These are phyloP conservation scores for Lethocerus indicus DNA, from an alignment of 1,140 invertebrate species.

Conservation along the genomic window DNA sequence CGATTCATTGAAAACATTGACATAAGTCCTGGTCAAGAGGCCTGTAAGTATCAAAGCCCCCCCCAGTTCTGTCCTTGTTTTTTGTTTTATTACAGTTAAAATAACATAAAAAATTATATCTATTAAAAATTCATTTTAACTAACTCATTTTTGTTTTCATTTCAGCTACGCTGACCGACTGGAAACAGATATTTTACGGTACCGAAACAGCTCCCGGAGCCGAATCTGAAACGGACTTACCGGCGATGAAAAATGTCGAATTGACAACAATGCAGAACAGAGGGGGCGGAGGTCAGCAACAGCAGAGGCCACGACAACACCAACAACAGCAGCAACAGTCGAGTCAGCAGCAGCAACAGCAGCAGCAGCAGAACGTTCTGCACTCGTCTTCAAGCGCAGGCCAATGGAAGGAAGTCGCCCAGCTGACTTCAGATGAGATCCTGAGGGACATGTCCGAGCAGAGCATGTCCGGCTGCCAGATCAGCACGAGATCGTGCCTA, in stretches of 20 bases:
- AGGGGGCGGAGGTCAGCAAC: too few species aligned
- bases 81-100: slow-evolving; percentile 2
- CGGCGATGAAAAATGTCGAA: slow-evolving; percentile 19
- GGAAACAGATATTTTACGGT: slow-evolving; percentile 38
- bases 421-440: slow-evolving; percentile 13
- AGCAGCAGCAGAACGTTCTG: slow-evolving; percentile 1
- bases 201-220: slow-evolving; percentile 30
- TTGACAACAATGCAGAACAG: background rate
- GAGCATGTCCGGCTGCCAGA: slow-evolving; percentile 13
- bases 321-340: slow-evolving; percentile 20
- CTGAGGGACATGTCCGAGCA: slow-evolving; percentile 2
- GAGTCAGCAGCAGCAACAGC: background rate
- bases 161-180: slow-evolving; percentile 31
- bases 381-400: background rate
- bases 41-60: too few species aligned
- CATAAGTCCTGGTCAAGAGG: too few species aligned
- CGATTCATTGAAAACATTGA: too few species aligned
- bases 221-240: background rate
- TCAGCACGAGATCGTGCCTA: slow-evolving; percentile 15
- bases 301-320: background rate
- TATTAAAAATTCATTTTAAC: slow-evolving; percentile 9
- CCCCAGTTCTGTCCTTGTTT: too few species aligned
- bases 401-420: slow-evolving; percentile 8
- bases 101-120: slow-evolving; percentile 8
- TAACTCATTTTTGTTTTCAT: slow-evolving; percentile 9